phyloP scores from a whole-genome alignment of 2,113 vertebrate genomes.

The Sclerurus mexicanus region DNA sequence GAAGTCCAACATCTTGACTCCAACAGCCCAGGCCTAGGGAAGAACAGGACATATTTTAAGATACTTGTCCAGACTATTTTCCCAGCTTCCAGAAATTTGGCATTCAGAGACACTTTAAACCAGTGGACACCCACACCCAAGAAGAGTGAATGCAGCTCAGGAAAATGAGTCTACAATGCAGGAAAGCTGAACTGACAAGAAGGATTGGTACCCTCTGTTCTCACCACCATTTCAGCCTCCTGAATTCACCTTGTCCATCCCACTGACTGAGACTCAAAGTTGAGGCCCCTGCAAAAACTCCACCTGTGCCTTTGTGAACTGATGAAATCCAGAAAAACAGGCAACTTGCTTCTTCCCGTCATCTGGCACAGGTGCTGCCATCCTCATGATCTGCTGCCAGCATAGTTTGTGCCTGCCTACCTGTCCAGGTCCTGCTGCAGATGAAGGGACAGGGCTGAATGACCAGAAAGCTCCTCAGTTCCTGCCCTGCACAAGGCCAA shows the following conservation, averaged over 20 bases:
- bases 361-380: background rate
- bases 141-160: background rate
- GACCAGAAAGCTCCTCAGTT: background rate
- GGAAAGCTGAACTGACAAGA: background rate
- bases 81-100: background rate
- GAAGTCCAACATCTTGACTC: background rate
- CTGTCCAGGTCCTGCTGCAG: background rate
- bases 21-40: background rate
- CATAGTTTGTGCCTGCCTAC: background rate
- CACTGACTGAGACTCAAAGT: background rate
- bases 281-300: background rate
- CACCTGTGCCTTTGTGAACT: background rate
- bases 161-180: background rate
- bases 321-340: background rate
- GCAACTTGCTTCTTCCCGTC: background rate
- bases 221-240: background rate
- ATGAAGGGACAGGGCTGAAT: background rate
- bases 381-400: background rate
- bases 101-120: background rate
- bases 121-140: background rate
- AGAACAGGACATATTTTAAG: background rate
- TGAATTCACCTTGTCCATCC: background rate
- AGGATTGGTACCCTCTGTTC: background rate
- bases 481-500: background rate
- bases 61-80: background rate